Evolutionary conservation across 1,140 invertebrate species (phyloP), one percentile per base, ranked within the genome.

Genomic region (Carposina sasakii): DNA sequence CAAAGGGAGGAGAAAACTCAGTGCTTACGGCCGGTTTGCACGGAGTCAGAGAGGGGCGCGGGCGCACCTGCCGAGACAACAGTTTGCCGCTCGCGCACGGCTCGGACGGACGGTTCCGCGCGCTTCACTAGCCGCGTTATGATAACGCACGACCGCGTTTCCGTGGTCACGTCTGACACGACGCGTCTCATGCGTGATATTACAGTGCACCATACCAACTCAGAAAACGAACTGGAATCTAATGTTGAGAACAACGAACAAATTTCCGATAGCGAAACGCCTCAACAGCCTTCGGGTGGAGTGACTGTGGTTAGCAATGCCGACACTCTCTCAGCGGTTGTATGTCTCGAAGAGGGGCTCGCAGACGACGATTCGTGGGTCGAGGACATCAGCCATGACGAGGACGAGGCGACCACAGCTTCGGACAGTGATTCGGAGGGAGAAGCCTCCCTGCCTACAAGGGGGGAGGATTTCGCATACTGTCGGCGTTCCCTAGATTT

Each of bases 351-450:
- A 72, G 93, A 95, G 70, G 93, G 93, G 40, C 77, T 95, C 22
- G 93, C 93, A 19, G 93, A 95, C 54, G 93, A 95, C 68, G 93
- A 95, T 65, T 94, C 93, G 23, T 94, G 93, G 93, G 92, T 95
- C 28, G 93, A 94, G 66, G 93, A 94, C 67, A 85, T 93, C 17
- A 93, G 92, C 41, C 90, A 93, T 71, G 90, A 92, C 57, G 90
- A 92, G 39, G 91, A 92, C 52, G 87, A 86, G 49, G 87, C 78
- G 31, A 87, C 86, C 23, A 87, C 88, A 10, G 83, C 88, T 26
- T 88, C 89, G 17, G 89, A 89, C 51, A 85, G 87, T 3, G 88
- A 88, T 36, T 88, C 87, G 13, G 87, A 85, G 34, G 87, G 88
- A 52, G 87, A 89, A 63, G 82, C 87, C 20, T 83, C 81, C 6